A percentile compares a stretch with the other conserved stretches of the same genome.
These are phyloP conservation scores for Chrysocyon brachyurus DNA, from an alignment of 2,797 vertebrate species.

Conservation along the genomic window DNA sequence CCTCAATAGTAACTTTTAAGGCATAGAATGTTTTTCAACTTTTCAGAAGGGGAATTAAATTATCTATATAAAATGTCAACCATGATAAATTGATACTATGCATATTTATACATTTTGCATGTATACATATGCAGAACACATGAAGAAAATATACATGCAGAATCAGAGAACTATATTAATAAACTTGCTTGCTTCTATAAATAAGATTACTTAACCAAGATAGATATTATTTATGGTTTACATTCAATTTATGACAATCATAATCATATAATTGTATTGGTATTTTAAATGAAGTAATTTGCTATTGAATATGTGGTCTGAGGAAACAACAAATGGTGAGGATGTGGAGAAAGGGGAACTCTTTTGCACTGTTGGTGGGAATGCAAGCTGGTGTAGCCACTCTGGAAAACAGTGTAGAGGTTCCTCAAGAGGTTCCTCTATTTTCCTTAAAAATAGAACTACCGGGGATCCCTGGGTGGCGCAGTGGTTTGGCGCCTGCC, in stretches of 20 bases:
- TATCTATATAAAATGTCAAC: background rate
- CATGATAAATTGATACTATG: background rate
- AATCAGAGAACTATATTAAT: slow-evolving; percentile 27
- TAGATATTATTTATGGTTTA: background rate
- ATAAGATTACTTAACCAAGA: background rate
- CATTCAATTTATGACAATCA: background rate
- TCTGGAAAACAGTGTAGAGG: too few species aligned
- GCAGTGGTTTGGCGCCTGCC: too few species aligned
- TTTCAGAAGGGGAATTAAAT: background rate
- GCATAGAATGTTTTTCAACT: background rate
- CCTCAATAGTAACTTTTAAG: background rate
- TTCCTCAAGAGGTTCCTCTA: too few species aligned
- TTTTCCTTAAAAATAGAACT: too few species aligned
- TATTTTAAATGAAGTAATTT: slow-evolving; percentile 35
- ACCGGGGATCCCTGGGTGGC: too few species aligned
- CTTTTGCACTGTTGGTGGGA: too few species aligned
- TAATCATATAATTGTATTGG: background rate
- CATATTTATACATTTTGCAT: background rate
- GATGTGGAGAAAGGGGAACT: too few species aligned
- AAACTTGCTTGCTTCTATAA: background rate
- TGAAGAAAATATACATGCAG: background rate
- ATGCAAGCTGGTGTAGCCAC: too few species aligned
- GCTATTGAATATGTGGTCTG: background rate
- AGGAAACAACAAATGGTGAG: too few species aligned
- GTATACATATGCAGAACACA: background rate